Base-by-base conservation (phyloP, 1,140 invertebrate genomes). In the Aphidius ervi region DNA sequence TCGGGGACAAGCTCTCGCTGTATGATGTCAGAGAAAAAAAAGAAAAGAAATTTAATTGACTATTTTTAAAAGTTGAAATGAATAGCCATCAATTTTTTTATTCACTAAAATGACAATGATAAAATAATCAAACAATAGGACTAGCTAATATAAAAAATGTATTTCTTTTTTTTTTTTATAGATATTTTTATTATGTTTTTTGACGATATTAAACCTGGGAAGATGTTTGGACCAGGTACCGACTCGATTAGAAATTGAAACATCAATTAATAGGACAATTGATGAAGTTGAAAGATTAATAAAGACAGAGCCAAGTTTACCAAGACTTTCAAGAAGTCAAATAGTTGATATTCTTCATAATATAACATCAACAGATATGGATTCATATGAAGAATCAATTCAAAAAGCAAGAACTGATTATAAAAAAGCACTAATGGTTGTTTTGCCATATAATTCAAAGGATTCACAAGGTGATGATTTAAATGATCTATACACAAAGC, bases 301-400 rank as follows among this genome's bases (percentile, higher is more conserved):
- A 5, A 69, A 78, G 62, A 72, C 76, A 37, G 82, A 87, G 65
- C 72, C 82, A 4, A 75, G 72, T 10, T 66, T 88, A 20, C 86
- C 86, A 3, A 76, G 81, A 40, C 72, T 87, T 9, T 81, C 77
- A 4, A 72, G 83, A 62, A 73, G 77, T 7, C 83, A 87, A 63
- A 87, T 87, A 49, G 70, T 87, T 4, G 75, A 82, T 39, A 77
- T 87, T 41, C 69, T 87, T 9, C 76, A 82, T 56, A 85, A 87
- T 52, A 85, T 86, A 57, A 81, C 81, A 46, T 74, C 79, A 3
- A 81, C 82, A 67, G 82, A 84, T 9, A 69, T 80, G 68, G 67
- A 78, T 0, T 66, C 72, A 47, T 72, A 78, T 7, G 67, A 75
- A 5, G 74, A 76, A 9, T 67, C 72, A 31, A 73, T 77, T 16